Conservation (phyloP, 2,888 invertebrate species). For the Caprella mutica region DNA sequence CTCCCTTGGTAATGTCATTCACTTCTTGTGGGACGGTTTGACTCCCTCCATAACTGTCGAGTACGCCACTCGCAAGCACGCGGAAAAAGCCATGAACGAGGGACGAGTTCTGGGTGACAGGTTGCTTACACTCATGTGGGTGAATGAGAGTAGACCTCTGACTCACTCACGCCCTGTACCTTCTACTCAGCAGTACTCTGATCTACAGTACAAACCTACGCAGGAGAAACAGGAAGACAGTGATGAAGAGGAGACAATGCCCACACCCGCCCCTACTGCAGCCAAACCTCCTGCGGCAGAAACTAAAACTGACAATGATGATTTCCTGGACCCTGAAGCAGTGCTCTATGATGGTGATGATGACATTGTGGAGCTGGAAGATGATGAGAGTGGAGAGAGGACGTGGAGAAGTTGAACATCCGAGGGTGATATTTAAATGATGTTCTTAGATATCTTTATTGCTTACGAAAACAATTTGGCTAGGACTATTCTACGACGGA, state of each 20-base stretch:
- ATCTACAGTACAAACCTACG: neutral
- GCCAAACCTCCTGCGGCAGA: neutral
- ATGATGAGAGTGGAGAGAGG: too few relatives aligned
- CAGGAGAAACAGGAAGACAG: neutral
- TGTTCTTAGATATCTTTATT: too few relatives aligned
- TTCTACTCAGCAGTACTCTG: conserved; percentile 2
- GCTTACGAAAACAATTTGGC: too few relatives aligned
- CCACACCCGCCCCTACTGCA: neutral
- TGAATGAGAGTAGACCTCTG: conserved; percentile 34
- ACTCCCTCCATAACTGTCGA: conserved; percentile 64
- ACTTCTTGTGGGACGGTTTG: conserved; percentile 60
- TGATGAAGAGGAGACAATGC: neutral
- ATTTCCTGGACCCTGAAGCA: neutral
- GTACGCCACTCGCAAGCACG: conserved; percentile 63
- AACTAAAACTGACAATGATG: neutral
- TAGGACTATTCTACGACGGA: too few relatives aligned
- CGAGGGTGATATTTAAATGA: too few relatives aligned
- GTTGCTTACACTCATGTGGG: conserved; percentile 46
- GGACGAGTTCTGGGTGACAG: conserved; percentile 62
- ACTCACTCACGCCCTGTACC: conserved; percentile 10
- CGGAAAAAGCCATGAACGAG: conserved; percentile 63
- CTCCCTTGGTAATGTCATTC: conserved; percentile 76
- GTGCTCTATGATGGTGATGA: neutral
- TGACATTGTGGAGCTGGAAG: neutral
- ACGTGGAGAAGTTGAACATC: too few relatives aligned